Evolutionary conservation across 2,797 vertebrate genomes (phyloP).

Genomic region (Sebastes oblongus): DNA sequence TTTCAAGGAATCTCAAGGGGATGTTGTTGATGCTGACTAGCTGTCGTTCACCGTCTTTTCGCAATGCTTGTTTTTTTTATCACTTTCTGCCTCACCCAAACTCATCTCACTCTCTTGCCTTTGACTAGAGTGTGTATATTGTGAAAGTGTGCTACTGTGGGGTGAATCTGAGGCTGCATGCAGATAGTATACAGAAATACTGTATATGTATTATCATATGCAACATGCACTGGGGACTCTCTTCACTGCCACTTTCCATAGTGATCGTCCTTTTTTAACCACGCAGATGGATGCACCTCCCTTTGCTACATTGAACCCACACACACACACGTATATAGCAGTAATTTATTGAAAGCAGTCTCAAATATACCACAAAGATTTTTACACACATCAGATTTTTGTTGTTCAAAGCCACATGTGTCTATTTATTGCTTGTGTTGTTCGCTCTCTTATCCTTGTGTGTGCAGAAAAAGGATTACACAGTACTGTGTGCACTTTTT

Average conservation of each 20-base stretch:
- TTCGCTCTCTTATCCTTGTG: constrained; percentile 22
- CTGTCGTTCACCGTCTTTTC: constrained; percentile 20
- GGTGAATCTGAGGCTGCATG: constrained; percentile 22
- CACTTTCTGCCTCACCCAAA: neutral
- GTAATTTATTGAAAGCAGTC: neutral
- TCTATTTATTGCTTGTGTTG: constrained; percentile 27
- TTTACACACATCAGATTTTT: constrained; percentile 1
- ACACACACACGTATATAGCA: neutral
- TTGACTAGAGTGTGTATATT: neutral
- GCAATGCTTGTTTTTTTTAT: neutral
- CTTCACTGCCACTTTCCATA: neutral
- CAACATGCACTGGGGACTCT: constrained; percentile 8
- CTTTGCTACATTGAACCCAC: constrained; percentile 2
- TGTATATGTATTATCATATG: constrained; percentile 12
- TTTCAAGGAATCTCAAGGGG: constrained; percentile 18
- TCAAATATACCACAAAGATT: neutral
- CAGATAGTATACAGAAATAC: neutral
- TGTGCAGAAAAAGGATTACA: constrained; percentile 51
- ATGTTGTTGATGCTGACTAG: constrained; percentile 8
- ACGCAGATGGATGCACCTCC: constrained; percentile 18
- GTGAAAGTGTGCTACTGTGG: neutral
- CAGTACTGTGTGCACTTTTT: constrained; percentile 54
- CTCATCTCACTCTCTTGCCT: constrained; percentile 6
- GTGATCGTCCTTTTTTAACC: constrained; percentile 47
- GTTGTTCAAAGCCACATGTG: neutral